phyloP scores from a whole-genome alignment of 2,797 vertebrate genomes.

The Dromococcyx pavoninus region DNA sequence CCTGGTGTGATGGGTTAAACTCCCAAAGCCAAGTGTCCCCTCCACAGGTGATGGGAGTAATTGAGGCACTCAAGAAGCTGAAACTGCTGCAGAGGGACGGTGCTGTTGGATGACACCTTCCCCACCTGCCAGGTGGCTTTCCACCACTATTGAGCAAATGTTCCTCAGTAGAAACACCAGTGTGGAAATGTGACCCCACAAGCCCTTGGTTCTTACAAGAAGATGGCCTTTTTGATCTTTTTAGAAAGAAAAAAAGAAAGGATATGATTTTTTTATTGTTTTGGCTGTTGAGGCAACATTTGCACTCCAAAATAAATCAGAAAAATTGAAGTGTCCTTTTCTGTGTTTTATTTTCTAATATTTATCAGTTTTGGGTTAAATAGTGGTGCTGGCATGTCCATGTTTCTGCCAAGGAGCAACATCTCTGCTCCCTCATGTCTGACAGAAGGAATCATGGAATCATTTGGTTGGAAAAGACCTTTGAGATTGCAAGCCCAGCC shows the following conservation, averaged over 20 bases:
- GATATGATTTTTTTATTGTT: neutral
- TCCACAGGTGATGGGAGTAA: neutral
- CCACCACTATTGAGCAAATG: neutral
- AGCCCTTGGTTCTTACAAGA: neutral
- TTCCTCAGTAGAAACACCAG: neutral
- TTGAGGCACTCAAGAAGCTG: neutral
- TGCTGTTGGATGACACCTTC: neutral
- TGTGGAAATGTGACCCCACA: neutral
- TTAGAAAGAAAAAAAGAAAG: neutral
- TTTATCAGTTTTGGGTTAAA: neutral
- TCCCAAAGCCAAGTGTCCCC: neutral
- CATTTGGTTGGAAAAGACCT: too few species aligned
- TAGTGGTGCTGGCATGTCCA: fast-evolving
- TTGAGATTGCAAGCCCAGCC: too few species aligned
- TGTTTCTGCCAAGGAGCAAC: neutral
- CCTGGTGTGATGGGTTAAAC: neutral
- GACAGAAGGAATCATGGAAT: neutral
- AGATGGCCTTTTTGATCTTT: neutral
- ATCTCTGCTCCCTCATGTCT: neutral
- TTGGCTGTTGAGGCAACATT: neutral
- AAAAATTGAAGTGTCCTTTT: neutral
- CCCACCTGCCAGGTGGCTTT: neutral
- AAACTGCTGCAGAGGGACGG: neutral
- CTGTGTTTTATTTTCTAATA: neutral
- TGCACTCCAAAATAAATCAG: neutral